These are phyloP conservation scores for Cephus spinipes DNA, from an alignment of 2,888 invertebrate genomes.

Conservation along the genomic window DNA sequence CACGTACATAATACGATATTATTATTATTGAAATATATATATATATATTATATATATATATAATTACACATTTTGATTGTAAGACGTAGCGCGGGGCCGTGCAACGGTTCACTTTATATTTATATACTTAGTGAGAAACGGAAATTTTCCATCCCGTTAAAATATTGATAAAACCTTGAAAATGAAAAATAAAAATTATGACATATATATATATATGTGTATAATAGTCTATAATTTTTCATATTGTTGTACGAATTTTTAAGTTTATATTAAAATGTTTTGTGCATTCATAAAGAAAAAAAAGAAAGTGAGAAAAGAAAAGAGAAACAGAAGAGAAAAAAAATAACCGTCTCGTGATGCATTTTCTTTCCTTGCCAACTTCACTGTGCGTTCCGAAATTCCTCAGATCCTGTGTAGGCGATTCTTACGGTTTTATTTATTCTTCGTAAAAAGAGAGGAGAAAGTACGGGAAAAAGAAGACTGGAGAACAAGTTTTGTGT, in stretches of 20 bases:
- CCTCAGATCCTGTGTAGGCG: too few relatives aligned
- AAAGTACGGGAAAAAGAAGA: too few relatives aligned
- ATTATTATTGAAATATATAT: slow-evolving; percentile 19
- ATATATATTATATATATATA: slow-evolving; percentile 19
- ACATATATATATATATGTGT: slow-evolving; percentile 64
- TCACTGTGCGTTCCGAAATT: too few relatives aligned
- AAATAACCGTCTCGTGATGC: neutral
- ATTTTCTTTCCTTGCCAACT: neutral
- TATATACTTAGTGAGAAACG: slow-evolving; percentile 71
- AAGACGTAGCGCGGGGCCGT: slow-evolving; percentile 38
- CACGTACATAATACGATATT: slow-evolving; percentile 14
- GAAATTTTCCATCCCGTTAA: slow-evolving; percentile 76
- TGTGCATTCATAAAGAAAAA: slow-evolving; percentile 74
- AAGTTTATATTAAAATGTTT: slow-evolving; percentile 89
- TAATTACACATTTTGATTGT: slow-evolving; percentile 33
- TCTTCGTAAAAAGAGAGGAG: too few relatives aligned
- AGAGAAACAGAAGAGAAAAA: too few relatives aligned
- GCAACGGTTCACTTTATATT: slow-evolving; percentile 46
- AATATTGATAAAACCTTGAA: slow-evolving; percentile 32
- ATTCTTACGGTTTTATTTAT: too few relatives aligned
- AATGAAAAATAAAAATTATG: slow-evolving; percentile 34
- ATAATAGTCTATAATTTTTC: slow-evolving; percentile 87
- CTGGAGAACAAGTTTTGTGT: too few relatives aligned
- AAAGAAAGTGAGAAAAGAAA: neutral
- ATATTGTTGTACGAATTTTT: slow-evolving; percentile 88